phyloP scores from a whole-genome alignment of 2,797 vertebrate genomes.

The Diplodus puntazzo region DNA sequence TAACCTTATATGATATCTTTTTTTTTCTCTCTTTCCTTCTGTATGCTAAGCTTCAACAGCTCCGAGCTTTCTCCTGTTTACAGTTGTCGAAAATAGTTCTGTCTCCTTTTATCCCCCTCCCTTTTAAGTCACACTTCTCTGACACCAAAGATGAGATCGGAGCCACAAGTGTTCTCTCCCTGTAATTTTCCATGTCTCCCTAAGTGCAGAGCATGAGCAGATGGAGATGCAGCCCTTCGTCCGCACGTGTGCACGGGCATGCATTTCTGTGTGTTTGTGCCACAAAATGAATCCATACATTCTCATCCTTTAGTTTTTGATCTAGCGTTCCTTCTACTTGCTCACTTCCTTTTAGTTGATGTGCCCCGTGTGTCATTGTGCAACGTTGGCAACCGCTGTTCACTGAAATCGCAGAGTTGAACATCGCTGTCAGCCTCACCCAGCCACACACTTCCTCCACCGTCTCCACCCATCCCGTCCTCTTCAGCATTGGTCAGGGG shows the following conservation, averaged over 20 bases:
- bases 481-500: constrained; percentile 54
- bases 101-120: constrained; percentile 69
- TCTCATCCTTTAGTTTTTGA: constrained; percentile 51
- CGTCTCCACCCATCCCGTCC: constrained; percentile 34
- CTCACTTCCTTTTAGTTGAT: constrained; percentile 56
- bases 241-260: constrained; percentile 39
- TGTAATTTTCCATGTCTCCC: constrained; percentile 81
- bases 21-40: constrained; percentile 1
- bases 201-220: constrained; percentile 72
- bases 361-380: constrained; percentile 36
- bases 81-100: constrained; percentile 74
- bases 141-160: constrained; percentile 77
- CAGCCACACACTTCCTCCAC: constrained; percentile 28
- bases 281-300: constrained; percentile 58
- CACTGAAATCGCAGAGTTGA: constrained; percentile 42
- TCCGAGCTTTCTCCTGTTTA: constrained; percentile 66
- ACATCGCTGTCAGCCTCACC: constrained; percentile 33
- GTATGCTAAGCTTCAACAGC: constrained; percentile 43
- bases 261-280: constrained; percentile 24
- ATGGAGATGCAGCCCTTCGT: constrained; percentile 73
- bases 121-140: constrained; percentile 78
- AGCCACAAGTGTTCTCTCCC: constrained; percentile 77
- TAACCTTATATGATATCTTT: constrained; percentile 26
- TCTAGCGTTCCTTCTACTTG: constrained; percentile 56
- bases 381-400: constrained; percentile 47